A percentile compares a stretch with the other conserved stretches of the same genome.
phyloP scores from a whole-genome alignment of 2,113 vertebrate genomes.

The Gasterosteus aculeatus region DNA sequence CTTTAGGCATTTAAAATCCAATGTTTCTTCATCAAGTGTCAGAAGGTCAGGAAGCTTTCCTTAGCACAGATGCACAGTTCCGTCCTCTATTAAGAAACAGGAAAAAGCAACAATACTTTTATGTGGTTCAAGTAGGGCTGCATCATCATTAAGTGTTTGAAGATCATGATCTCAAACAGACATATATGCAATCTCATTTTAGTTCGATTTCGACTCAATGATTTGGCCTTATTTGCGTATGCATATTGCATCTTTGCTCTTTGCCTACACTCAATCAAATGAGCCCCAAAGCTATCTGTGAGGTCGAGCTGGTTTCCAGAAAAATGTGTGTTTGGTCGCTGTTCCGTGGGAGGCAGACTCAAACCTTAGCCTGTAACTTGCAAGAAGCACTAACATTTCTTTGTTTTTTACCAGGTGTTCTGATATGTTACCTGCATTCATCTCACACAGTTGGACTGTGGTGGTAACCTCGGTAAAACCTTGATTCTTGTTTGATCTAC shows the following conservation, averaged over 20 bases:
- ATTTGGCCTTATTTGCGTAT: not conserved
- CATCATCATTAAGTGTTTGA: not conserved
- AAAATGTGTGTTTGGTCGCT: no score
- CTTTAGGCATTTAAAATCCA: constrained; percentile 7
- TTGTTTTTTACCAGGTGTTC: not conserved
- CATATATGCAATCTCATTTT: not conserved
- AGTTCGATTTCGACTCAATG: not conserved
- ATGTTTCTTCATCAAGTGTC: not conserved
- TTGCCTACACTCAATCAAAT: not conserved
- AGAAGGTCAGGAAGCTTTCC: not conserved
- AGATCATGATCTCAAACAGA: not conserved
- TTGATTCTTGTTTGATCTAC: no score
- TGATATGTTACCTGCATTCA: not conserved
- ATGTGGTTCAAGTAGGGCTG: constrained; percentile 28
- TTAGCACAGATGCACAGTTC: not conserved
- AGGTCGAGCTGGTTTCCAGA: not conserved
- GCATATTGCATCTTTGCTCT: not conserved
- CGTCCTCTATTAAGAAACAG: not conserved
- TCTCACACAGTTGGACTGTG: no score
- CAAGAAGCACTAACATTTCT: not conserved
- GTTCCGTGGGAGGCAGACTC: not conserved
- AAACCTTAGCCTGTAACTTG: not conserved
- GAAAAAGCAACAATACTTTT: not conserved
- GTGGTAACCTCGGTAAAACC: no score
- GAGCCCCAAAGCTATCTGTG: not conserved